Percentiles rank a stretch among this genome's conserved stretches.
Conservation (phyloP, 2,888 invertebrate genomes). For the Dromius quadrimaculatus region DNA sequence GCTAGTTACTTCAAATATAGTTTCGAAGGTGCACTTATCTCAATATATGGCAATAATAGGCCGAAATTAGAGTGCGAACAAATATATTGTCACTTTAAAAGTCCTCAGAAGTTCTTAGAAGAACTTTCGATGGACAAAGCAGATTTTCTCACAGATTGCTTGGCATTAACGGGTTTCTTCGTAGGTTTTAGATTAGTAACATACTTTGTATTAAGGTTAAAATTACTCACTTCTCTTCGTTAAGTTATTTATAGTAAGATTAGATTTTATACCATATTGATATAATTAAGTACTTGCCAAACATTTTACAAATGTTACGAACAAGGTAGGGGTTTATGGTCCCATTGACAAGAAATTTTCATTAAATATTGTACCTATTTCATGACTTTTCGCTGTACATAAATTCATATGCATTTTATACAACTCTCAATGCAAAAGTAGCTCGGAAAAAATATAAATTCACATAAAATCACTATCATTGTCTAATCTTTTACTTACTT, state of each 20-base stretch:
- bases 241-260: conserved; percentile 12
- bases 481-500: too few species aligned
- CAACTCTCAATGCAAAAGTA: not conserved
- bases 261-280: conserved; percentile 27
- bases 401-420: conserved; percentile 15
- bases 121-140: conserved; percentile 86
- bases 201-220: conserved; percentile 86
- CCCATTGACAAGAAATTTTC: conserved; percentile 32
- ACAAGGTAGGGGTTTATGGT: conserved; percentile 44
- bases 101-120: conserved; percentile 84
- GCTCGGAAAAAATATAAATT: too few species aligned
- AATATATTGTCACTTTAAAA: conserved; percentile 86
- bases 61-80: conserved; percentile 85
- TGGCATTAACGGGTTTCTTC: conserved; percentile 84
- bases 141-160: conserved; percentile 75
- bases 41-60: conserved; percentile 90
- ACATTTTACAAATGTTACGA: conserved; percentile 46
- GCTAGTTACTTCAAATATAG: conserved; percentile 92
- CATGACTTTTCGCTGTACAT: conserved; percentile 17
- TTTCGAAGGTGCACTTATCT: conserved; percentile 92
- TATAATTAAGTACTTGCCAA: conserved; percentile 45
- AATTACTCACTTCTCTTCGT: conserved; percentile 69
- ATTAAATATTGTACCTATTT: conserved; percentile 6
- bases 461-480: too few species aligned
- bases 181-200: conserved; percentile 82